Evolutionary conservation across 1,140 invertebrate species (phyloP), one percentile per base, ranked within the genome.

Genomic region (Hyphantria cunea): DNA sequence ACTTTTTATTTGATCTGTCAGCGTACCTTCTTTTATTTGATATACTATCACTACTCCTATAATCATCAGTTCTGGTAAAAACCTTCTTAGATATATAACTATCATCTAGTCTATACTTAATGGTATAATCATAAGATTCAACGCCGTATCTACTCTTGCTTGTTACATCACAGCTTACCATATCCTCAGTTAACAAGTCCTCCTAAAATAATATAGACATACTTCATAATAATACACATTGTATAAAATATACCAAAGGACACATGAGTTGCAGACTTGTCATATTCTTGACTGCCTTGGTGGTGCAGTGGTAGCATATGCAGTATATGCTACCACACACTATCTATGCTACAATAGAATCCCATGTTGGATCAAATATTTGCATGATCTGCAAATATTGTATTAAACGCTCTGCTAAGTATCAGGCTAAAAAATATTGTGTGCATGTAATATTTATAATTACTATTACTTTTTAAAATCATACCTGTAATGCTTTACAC

Each of bases 1-100:
- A 82, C 72, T 93, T 93, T 4, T 90, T 77, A 86, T 94, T 94
- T 49, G 82, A 82, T 71, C 93, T 91, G 47, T 95, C 94, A 49
- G 82, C 77, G 70, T 91, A 86, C 53, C 91, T 94, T 71, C 94
- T 87, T 86, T 95, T 95, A 72, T 89, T 90, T 39, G 78, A 81
- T 52, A 72, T 52, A 7, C 70, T 59, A 10, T 84, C 75, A 59
- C 54, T 72, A 49, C 69, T 72, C 17, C 74, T 60, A 39, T 72
- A 69, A 61, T 72, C 54, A 64, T 70, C 76, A 50, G 78, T 82
- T 60, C 73, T 76, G 67, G 32, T 58, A 34, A 89, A 90, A 50
- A 85, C 70, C 68, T 86, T 88, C 61, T 87, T 86, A 63, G 84
- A 78, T 61, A 80, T 66, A 82, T 77, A 84, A 42, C 80, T 74